Evolutionary conservation across 2,113 vertebrate genomes (phyloP), one percentile per base, ranked within the genome.

Genomic region (Scortum barcoo): DNA sequence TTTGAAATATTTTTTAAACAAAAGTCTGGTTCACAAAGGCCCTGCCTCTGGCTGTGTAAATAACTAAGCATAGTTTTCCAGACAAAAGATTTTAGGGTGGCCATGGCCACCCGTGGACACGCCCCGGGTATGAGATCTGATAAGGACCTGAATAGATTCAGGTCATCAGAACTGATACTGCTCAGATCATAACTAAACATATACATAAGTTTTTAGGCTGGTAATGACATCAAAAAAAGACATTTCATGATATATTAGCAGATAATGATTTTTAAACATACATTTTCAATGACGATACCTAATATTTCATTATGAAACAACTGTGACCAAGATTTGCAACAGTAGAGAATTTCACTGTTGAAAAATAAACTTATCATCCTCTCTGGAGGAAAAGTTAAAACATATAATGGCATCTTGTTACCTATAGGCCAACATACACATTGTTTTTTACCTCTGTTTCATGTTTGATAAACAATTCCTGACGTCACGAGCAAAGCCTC

Each of bases 401-500:
- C 42, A 53, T 22, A 53, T 28, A 30, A 61, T 5, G 58, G 58
- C 19, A 36, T 38, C 58, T 33, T 33, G 28, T 33, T 20, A 62
- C 33, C 24, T 42, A 65, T 2, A 9, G 22, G 20, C 36, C 38
- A 63, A n/a, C 36, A 63, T 1, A 42, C 38, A 42, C 1, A 2
- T 13, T 26, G 38, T 63, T 57, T 22, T 36, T 71, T 44, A 57
- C 48, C 62, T 73, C 3, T 44, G n/a, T 12, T 30, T 78, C 42
- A 66, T 36, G 73, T 40, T 7, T 36, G 73, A 86, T 78, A 5
- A 74, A 57, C 44, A 78, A 78, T 24, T 56, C 36, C 36, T 53
- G 54, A 50, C 28, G 44, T 40, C 30, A 54, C 60, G 56, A 51
- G 17, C 3, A 53, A 38, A 48, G 28, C 40, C n/a, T 36, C 26